Evolutionary conservation across 2,797 vertebrate genomes (phyloP), one percentile per base, ranked within the genome.

Genomic region (Heterohyrax brucei): DNA sequence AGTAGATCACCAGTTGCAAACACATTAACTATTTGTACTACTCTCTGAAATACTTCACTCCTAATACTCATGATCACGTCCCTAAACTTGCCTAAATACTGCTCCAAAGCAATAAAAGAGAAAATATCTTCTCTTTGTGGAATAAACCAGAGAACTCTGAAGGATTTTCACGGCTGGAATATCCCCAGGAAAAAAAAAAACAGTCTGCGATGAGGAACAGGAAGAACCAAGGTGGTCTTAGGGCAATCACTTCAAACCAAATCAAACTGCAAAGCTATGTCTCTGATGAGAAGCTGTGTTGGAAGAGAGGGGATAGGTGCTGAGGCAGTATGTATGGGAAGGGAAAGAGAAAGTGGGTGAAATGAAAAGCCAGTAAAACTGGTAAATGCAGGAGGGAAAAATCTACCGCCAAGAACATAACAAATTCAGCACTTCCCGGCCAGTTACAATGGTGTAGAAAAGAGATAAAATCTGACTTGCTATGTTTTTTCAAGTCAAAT

Each of bases 401-500:
- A 93, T 70, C 88, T 10, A 73, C 13, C n/a, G 24, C 62, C 70
- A 91, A 91, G 39, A 12, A 70, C 24, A 78, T 85, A 21, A 78
- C 82, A 21, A 26, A 39, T 70, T 91, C 94, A 81, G 94, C 72
- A 88, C 46, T 72, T 84, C 64, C 68, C 73, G 62, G 10, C 53
- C 73, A 93, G 56, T 81, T 93, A 75, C 4, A 6, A 33, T 82
- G 13, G 39, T 64, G 24, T 83, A 56, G 21, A 84, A 56, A 84
- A 56, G 53, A 70, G 24, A 80, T 21, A 81, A 48, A 87, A 33
- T 84, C 50, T 84, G 59, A 80, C 89, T 87, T 95, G 50, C 83
- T 80, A 21, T 50, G 64, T 79, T 90, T 90, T 61, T 94, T 53
- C 80, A 84, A 89, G 66, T 72, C 76, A 93, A 75, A 72, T 84